Percentiles rank a stretch among this genome's conserved stretches.
Conservation (phyloP, 2,113 vertebrate genomes). For the Pseudopodoces humilis region DNA sequence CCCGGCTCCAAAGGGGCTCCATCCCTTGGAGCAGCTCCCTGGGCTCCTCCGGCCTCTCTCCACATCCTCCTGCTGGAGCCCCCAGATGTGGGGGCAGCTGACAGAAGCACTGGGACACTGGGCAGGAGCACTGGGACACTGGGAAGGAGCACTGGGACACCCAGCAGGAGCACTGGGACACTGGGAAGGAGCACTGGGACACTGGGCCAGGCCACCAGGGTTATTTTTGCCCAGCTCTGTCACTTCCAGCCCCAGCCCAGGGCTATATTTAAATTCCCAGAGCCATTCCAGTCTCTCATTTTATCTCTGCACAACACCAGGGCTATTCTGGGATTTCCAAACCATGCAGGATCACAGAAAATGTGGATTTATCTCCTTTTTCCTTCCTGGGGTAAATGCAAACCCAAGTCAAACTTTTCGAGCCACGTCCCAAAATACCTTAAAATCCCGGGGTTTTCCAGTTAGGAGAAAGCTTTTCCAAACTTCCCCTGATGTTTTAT, state of each 20-base stretch:
- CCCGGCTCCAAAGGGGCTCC: background rate
- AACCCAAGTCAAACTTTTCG: background rate
- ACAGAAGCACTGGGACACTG: too few species aligned
- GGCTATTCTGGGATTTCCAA: background rate
- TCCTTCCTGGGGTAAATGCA: background rate
- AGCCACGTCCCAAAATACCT: background rate
- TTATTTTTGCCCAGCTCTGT: slow-evolving; percentile 71
- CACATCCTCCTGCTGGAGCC: background rate
- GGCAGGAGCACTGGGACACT: background rate
- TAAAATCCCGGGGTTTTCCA: background rate
- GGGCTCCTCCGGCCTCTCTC: fast-evolving
- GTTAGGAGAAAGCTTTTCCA: fast-evolving
- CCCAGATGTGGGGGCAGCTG: background rate
- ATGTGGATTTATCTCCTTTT: background rate
- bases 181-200: background rate
- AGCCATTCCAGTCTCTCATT: background rate
- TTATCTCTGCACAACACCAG: background rate
- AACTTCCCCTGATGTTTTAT: background rate
- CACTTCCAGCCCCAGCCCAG: slow-evolving; percentile 54
- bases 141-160: background rate
- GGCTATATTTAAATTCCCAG: slow-evolving; percentile 63
- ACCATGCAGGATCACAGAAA: background rate
- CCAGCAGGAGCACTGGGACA: background rate
- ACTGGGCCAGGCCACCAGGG: background rate
- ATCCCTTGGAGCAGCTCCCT: background rate